phyloP scores from a whole-genome alignment of 2,113 vertebrate species.

The Meriones unguiculatus region DNA sequence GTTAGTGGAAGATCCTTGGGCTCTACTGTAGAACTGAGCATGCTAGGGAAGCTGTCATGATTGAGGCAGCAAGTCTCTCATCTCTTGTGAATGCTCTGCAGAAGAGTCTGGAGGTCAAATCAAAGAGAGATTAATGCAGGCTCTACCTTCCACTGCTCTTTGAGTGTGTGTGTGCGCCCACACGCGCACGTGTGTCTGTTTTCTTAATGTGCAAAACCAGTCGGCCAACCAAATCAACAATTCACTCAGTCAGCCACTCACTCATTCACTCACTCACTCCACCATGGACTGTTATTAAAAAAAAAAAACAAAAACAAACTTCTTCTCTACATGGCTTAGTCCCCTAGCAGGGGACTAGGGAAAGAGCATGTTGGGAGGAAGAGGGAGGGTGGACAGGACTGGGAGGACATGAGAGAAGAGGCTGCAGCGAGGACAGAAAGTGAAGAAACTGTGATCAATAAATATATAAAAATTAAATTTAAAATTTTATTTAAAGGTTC shows the following conservation, averaged over 20 bases:
- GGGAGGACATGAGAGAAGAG: too few species aligned
- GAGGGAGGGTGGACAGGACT: too few species aligned
- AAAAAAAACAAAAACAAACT: neutral
- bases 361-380: too few species aligned
- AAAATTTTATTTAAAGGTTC: neutral
- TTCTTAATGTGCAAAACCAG: neutral
- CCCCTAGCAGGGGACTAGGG: too few species aligned
- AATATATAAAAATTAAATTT: too few species aligned
- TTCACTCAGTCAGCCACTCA: too few species aligned
- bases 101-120: neutral
- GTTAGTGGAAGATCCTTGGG: slow-evolving; percentile 21
- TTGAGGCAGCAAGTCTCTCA: neutral
- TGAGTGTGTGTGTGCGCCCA: too few species aligned
- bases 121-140: neutral
- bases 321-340: neutral
- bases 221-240: neutral
- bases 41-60: neutral
- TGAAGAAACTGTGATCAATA: too few species aligned
- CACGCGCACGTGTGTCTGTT: neutral
- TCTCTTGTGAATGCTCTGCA: neutral
- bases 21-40: neutral
- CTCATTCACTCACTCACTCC: neutral
- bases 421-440: too few species aligned
- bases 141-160: neutral
- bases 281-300: neutral